Evolutionary conservation across 2,797 vertebrate genomes (phyloP), one percentile per base, ranked within the genome.

Genomic region (Sebastes matsubarae): DNA sequence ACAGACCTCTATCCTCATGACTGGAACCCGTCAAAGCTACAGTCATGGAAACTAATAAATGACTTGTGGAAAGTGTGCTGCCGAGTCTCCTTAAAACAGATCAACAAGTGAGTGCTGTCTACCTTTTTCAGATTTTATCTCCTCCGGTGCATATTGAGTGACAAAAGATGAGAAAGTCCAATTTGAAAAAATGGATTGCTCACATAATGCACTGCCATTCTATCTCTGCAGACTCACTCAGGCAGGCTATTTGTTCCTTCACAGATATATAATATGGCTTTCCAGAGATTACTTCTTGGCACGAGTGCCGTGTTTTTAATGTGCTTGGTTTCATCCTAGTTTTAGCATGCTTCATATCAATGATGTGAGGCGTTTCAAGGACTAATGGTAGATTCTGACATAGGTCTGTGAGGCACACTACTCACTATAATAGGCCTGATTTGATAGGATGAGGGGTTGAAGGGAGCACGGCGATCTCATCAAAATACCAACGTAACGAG

Each of bases 401-500:
- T 16, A 50, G n/a, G 60, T 72, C 73, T 73, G 61, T 11, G 1
- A 74, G 27, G 25, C 36, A 63, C 36, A 60, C 69, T 22, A 32
- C 32, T 77, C 30, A 29, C 30, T 72, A 55, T 55, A 86, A 83
- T 66, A 38, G 65, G 66, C 18, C 34, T 61, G 58, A 78, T 81
- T 87, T 72, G 70, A 87, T 36, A 55, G 42, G 30, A 85, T 50
- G 34, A 76, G 58, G 11, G 34, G 80, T 76, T 77, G n/a, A 83
- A 42, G 76, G 46, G 68, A 75, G 38, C 73, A 78, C 36, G 64
- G 57, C 34, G 67, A 71, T 63, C 65, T 88, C 68, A 79, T 84
- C 69, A 88, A 87, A 92, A 89, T 85, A 73, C 81, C 64, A 76
- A 73, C 4, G 3, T 89, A 89, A 84, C 34, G 36, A 82, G 83